phyloP scores from a whole-genome alignment of 2,888 invertebrate genomes.

The Cephus sareptanus region DNA sequence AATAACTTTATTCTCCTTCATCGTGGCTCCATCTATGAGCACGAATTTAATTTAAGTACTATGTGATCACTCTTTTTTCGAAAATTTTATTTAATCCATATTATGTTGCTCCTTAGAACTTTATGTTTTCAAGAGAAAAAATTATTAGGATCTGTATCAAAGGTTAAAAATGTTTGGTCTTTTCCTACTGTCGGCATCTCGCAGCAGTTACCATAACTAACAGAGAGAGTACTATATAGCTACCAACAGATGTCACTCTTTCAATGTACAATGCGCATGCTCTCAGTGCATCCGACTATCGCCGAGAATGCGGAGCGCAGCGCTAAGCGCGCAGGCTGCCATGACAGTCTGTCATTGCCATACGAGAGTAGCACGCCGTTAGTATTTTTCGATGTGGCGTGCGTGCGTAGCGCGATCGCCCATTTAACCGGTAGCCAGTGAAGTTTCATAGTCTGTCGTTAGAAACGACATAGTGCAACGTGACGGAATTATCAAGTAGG shows the following conservation, averaged over 20 bases:
- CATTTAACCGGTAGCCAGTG: constrained; percentile 17
- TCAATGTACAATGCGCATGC: background rate
- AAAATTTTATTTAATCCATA: background rate
- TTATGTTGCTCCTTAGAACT: background rate
- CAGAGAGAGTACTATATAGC: background rate
- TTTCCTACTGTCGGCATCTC: background rate
- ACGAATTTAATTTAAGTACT: background rate
- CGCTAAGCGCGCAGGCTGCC: constrained; percentile 33
- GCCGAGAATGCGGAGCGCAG: background rate
- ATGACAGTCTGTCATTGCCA: constrained; percentile 43
- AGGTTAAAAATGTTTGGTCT: background rate
- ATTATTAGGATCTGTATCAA: background rate
- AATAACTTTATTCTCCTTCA: background rate
- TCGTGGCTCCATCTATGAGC: background rate
- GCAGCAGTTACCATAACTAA: background rate
- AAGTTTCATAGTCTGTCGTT: background rate
- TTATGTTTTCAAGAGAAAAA: background rate
- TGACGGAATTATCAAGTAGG: background rate
- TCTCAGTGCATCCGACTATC: background rate
- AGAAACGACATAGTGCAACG: background rate
- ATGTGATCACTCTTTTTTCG: background rate
- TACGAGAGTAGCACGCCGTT: constrained; percentile 15
- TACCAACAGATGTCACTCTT: background rate
- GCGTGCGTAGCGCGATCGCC: constrained; percentile 33
- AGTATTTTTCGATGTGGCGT: constrained; percentile 7